Percentiles rank a stretch among this genome's conserved stretches.
Evolutionary conservation across 2,888 invertebrate genomes (phyloP).

Genomic region (Melanotus villosus): DNA sequence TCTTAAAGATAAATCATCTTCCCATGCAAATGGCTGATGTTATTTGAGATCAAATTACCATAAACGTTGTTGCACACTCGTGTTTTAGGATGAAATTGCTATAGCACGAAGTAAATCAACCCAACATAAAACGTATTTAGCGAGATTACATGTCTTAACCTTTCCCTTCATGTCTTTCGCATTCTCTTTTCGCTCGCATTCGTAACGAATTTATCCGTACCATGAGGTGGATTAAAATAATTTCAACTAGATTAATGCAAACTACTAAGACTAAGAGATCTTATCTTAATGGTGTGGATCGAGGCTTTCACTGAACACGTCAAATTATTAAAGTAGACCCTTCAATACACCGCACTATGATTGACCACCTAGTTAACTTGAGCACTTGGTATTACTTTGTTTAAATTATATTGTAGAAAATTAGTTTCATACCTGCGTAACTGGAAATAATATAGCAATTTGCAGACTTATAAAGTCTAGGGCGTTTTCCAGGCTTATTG

Average conservation of each 20-base stretch:
- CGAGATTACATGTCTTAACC: conserved; percentile 24
- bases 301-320: conserved; percentile 8
- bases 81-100: conserved; percentile 41
- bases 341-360: no score
- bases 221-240: background rate
- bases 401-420: background rate
- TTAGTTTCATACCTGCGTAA: background rate
- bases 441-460: no score
- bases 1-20: conserved; percentile 38
- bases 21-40: conserved; percentile 43
- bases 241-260: conserved; percentile 6
- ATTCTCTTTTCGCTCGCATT: background rate
- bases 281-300: background rate
- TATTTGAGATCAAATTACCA: conserved; percentile 43
- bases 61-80: conserved; percentile 41
- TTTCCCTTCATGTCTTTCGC: background rate
- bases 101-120: conserved; percentile 41
- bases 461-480: no score
- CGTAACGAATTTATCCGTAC: background rate
- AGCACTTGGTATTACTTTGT: background rate
- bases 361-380: no score
- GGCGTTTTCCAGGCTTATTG: no score
- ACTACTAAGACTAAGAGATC: background rate
- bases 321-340: background rate
- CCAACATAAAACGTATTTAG: conserved; percentile 30